phyloP scores from a whole-genome alignment of 2,888 invertebrate genomes.

The Drosophila hawaiiensis region DNA sequence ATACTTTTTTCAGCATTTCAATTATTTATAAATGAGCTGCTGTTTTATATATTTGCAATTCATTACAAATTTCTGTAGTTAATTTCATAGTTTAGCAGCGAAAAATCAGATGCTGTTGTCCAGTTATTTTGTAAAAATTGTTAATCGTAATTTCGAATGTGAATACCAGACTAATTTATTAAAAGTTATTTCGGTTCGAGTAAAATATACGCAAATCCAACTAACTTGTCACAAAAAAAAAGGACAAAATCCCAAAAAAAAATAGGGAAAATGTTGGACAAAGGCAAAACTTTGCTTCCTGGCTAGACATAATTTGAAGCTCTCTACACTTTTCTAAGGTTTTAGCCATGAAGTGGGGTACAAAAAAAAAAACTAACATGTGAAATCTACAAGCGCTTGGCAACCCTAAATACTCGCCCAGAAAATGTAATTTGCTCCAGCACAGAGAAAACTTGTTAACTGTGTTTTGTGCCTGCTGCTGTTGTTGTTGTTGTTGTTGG shows the following conservation, averaged over 20 bases:
- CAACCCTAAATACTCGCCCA: conserved; percentile 59
- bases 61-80: background rate
- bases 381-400: conserved; percentile 52
- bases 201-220: conserved; percentile 19
- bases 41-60: background rate
- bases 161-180: conserved; percentile 29
- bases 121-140: background rate
- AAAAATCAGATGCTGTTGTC: background rate
- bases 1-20: background rate
- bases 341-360: conserved; percentile 22
- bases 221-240: conserved; percentile 19
- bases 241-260: conserved; percentile 6
- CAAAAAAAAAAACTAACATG: conserved; percentile 28
- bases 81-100: background rate
- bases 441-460: conserved; percentile 63
- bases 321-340: conserved; percentile 55
- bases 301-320: conserved; percentile 77
- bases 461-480: conserved; percentile 41
- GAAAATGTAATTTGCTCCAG: conserved; percentile 71
- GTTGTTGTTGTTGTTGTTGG: conserved; percentile 25
- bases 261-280: conserved; percentile 63
- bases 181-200: conserved; percentile 29
- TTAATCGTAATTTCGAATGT: conserved; percentile 10
- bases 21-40: background rate
- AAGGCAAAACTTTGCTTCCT: conserved; percentile 74